Evolutionary conservation across 2,113 vertebrate genomes (phyloP), one percentile per base, ranked within the genome.

Genomic region (Python bivittatus): DNA sequence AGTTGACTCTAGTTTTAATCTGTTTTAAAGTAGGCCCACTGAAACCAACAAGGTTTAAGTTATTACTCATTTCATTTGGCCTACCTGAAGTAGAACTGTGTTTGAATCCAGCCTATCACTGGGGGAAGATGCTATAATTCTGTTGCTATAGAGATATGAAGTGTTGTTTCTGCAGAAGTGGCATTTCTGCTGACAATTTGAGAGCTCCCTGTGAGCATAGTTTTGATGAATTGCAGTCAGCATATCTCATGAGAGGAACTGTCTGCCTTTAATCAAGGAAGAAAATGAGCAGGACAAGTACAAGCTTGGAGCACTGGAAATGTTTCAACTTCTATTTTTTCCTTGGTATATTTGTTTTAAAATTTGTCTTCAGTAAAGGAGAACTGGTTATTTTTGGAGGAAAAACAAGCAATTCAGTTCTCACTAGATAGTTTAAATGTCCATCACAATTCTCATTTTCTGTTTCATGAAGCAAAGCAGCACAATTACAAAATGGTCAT

Each of bases 381-480:
- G 90, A 9, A 57, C 42, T 29, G 72, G 4, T 4, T 86, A n/a
- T 60, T 85, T 90, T 94, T 54, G 3, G 1, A 58, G 48, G 42
- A 20, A 84, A 79, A 92, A 87, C 84, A 92, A n/a, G 72, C 60
- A 38, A 0, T 12, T 56, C 42, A 33, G 10, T 91, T 88, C 12
- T 84, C 4, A 17, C 52, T 86, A 68, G 52, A 12, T 56, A 58
- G 38, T 61, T 3, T 92, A 90, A 54, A 0, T 92, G 42, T 52
- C 13, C 2, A 52, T 33, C 4, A 0, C 68, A 93, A 27, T 58
- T 33, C 72, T 91, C 0, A 48, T 84, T 91, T 95, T 86, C 68
- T 89, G 20, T 84, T 94, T 93, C 68, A 90, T 64, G 38, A 2
- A 29, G 56, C 79, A 91, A 91, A 91, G 48, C 79, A 60, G 42